A percentile compares a stretch with the other conserved stretches of the same genome.
Conservation (phyloP, 2,797 vertebrate species). For the Columba guinea region DNA sequence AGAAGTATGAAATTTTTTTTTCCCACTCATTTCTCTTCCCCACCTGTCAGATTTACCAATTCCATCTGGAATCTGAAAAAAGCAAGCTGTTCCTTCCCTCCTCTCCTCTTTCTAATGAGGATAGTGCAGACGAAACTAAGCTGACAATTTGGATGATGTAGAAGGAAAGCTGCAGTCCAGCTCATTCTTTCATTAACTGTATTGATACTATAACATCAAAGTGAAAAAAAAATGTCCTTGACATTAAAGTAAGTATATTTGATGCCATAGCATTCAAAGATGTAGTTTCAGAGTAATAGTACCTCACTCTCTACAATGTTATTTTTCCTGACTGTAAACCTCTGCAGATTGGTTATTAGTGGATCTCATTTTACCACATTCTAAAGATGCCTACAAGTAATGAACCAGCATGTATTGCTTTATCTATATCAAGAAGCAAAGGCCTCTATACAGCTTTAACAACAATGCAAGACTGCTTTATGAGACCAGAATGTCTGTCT, state of each 20-base stretch:
- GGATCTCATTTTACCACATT: not conserved
- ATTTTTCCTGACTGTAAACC: not conserved
- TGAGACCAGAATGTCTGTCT: not conserved
- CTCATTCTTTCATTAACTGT: not conserved
- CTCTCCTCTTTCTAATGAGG: not conserved
- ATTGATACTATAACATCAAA: not conserved
- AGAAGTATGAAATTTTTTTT: constrained; percentile 23
- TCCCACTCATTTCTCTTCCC: constrained; percentile 27
- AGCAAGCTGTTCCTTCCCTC: constrained; percentile 37
- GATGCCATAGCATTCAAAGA: not conserved
- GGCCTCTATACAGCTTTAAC: not conserved
- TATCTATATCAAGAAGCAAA: not conserved
- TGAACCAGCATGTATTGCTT: not conserved
- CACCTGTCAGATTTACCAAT: constrained; percentile 45
- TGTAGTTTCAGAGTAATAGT: not conserved
- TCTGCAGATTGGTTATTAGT: not conserved
- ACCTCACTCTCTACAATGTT: not conserved
- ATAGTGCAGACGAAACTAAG: not conserved
- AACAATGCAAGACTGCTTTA: not conserved
- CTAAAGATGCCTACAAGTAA: not conserved
- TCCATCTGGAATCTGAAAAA: constrained; percentile 59
- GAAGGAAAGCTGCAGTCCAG: constrained; percentile 1
- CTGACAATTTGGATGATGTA: not conserved
- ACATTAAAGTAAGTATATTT: not conserved
- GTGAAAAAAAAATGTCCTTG: not conserved